Evolutionary conservation across 2,888 invertebrate species (phyloP), one percentile per base, ranked within the genome.

Genomic region (Pyrrhia umbra): DNA sequence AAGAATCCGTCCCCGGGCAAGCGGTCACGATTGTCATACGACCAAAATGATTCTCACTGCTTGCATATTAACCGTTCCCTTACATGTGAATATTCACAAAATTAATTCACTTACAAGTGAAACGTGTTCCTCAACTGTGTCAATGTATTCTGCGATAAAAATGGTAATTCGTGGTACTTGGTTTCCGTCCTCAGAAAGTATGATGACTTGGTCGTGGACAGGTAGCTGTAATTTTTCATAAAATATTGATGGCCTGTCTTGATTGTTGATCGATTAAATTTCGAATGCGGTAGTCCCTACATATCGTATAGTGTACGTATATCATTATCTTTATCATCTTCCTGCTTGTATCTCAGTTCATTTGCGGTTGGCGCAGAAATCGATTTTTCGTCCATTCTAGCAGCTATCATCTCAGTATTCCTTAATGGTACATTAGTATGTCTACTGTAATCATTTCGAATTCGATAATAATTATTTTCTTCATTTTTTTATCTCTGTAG

Each of bases 141-240:
- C 72, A 79, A 77, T 76, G 76, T 69, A 61, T 75, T 63, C 72
- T 55, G 60, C 63, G 60, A 73, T 63, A 77, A 67, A 72, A 69
- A 69, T 66, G 59, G 18, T 76, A 66, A 69, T 69, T 63, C 54
- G 34, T 52, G 5, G 58, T 58, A 47, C 45, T 61, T 60, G 43
- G 46, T 55, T 61, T 58, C 50, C 56, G 52, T 46, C 20, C 20
- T 30, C 20, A 20, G 25, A 18, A 46, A 60, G 27, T 68, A 30
- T 37, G 65, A 68, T 46, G 30, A n/a, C 8, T 51, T 34, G 1
- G 1, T 16, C 21, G 37, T 45, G 54, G 56, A 74, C 47, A 50
- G 43, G 23, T 15, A 54, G 40, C 23, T 46, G 56, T 56, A 30
- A 18, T 16, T 61, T 51, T 68, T 50, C 21, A 54, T 61, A 21